A percentile compares a stretch with the other conserved stretches of the same genome.
These are phyloP conservation scores for Eilema sororculum DNA, from an alignment of 2,888 invertebrate species.

Conservation along the genomic window DNA sequence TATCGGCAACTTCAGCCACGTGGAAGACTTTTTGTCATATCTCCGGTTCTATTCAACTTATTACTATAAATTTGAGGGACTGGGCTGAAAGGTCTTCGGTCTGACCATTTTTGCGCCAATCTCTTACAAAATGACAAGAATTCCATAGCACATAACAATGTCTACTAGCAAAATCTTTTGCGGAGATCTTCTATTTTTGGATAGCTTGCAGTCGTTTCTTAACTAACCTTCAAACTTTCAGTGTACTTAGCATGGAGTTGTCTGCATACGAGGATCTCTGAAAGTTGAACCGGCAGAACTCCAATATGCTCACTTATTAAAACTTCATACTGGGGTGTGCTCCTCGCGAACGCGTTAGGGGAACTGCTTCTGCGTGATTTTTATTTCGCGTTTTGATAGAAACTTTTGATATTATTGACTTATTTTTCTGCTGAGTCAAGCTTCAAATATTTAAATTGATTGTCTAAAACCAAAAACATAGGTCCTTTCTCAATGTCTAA, in stretches of 20 bases:
- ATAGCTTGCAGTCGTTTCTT: slow-evolving; percentile 14
- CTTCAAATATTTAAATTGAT: background rate
- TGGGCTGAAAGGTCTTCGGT: no score
- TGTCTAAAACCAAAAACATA: no score
- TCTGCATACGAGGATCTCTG: slow-evolving; percentile 30
- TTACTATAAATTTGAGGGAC: no score
- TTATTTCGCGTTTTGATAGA: background rate
- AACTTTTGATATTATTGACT: background rate
- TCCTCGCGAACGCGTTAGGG: background rate
- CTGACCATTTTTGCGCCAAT: no score
- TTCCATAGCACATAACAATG: no score
- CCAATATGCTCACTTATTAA: slow-evolving; percentile 44
- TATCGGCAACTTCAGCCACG: no score
- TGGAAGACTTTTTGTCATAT: no score
- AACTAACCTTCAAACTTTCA: slow-evolving; percentile 38
- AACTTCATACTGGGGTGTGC: slow-evolving; percentile 36
- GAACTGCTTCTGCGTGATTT: background rate
- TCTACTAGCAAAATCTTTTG: background rate
- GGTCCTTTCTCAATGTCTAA: no score
- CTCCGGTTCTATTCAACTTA: no score
- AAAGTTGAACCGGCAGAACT: slow-evolving; percentile 28
- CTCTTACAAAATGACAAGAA: no score
- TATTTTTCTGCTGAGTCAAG: background rate
- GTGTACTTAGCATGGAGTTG: slow-evolving; percentile 35
- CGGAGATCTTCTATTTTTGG: background rate